A percentile compares a stretch with the other conserved stretches of the same genome.
Conservation (phyloP, 2,797 vertebrate species). For the Rhabdomys pumilio region DNA sequence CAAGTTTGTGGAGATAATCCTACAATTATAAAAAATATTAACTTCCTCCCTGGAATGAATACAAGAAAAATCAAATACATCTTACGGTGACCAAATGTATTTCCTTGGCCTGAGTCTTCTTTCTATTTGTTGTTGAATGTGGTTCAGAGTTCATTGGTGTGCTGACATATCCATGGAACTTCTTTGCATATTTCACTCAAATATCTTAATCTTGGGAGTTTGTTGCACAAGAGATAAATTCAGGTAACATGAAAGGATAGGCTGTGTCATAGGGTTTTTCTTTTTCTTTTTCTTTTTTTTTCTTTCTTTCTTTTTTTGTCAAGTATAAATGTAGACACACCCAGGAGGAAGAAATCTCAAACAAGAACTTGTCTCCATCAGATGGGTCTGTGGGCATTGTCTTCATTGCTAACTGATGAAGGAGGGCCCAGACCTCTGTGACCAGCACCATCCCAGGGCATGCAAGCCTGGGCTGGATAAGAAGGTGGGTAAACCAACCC, state of each 20-base stretch:
- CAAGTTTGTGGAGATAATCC: neutral
- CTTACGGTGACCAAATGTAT: neutral
- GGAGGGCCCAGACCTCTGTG: neutral
- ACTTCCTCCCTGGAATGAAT: neutral
- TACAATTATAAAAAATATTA: neutral
- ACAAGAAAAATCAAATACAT: neutral
- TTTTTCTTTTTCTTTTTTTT: no score
- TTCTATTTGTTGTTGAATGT: neutral
- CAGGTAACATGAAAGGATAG: neutral
- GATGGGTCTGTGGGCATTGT: neutral
- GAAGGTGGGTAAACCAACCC: neutral
- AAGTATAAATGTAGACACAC: neutral
- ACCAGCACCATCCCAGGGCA: neutral
- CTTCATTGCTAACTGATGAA: neutral
- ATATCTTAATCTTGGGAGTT: neutral
- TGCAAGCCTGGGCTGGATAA: neutral
- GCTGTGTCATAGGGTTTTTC: neutral
- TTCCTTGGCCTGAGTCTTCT: neutral
- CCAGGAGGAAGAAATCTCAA: no score
- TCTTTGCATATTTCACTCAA: neutral
- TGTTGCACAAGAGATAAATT: neutral
- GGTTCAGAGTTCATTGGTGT: neutral
- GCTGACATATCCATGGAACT: neutral
- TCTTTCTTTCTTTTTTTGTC: neutral
- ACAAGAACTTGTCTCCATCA: neutral